These are phyloP conservation scores for Cyprinella venusta DNA, from an alignment of 2,797 vertebrate species.

Conservation along the genomic window DNA sequence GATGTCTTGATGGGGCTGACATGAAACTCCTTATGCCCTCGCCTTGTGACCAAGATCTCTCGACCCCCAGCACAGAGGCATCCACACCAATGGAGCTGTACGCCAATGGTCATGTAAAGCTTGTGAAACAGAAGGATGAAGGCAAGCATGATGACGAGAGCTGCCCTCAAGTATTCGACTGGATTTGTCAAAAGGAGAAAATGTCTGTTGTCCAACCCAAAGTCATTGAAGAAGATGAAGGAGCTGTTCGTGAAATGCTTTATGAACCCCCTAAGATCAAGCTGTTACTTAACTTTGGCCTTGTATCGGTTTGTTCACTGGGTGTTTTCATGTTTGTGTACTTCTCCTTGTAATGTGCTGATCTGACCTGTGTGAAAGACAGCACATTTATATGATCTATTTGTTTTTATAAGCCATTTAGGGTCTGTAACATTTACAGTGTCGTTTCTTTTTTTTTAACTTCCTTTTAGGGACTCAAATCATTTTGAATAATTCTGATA, in stretches of 20 bases:
- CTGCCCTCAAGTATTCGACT: conserved; percentile 81
- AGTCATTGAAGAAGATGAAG: conserved; percentile 74
- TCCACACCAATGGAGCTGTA: conserved; percentile 85
- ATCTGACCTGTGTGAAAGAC: conserved; percentile 36
- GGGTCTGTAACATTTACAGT: conserved; percentile 81
- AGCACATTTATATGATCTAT: conserved; percentile 59
- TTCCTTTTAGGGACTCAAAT: conserved; percentile 61
- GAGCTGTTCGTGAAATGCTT: conserved; percentile 85
- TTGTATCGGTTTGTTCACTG: conserved; percentile 87
- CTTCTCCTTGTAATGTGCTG: conserved; percentile 88
- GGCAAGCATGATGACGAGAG: conserved; percentile 57
- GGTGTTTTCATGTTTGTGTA: conserved; percentile 97
- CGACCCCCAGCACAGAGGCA: conserved; percentile 82
- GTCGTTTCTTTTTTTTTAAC: conserved; percentile 63
- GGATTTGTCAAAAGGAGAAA: conserved; percentile 87
- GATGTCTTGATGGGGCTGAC: conserved; percentile 78
- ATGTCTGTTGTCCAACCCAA: conserved; percentile 74
- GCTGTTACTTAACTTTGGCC: conserved; percentile 86
- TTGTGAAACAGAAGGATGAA: conserved; percentile 76
- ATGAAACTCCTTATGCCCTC: conserved; percentile 86
- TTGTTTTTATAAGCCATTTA: conserved; percentile 59
- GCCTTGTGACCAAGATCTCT: conserved; percentile 75
- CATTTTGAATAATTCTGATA: conserved; percentile 64
- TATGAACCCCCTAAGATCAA: conserved; percentile 89
- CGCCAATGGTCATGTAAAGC: conserved; percentile 79